Evolutionary conservation across 1,140 invertebrate genomes (phyloP), one percentile per base, ranked within the genome.

Genomic region (Heliconius hermathena): DNA sequence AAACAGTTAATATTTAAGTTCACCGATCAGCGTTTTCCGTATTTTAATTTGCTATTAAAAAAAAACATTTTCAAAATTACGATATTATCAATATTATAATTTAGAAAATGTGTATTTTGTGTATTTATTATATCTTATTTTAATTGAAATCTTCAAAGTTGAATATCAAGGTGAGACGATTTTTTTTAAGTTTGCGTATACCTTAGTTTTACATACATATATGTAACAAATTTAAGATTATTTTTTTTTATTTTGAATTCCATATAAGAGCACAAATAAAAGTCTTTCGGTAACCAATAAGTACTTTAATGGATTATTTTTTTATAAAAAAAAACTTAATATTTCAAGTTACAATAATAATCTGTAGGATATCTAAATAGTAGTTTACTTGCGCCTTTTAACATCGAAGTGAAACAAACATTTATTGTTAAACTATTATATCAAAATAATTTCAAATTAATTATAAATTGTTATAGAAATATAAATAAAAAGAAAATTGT

Each of bases 201-300:
- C 16, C 13, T 46, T 36, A 6, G 33, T 36, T 6, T 8, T 46
- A 13, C 41, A 13, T 46, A 46, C 13, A 11, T 41, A 46, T 46
- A 46, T 13, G 11, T 11, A 52, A 52, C 16, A 52, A 6, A 18
- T 52, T 18, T 52, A 20, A 18, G 6, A 18, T 52, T 18, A 52
- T 52, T 16, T 4, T 46, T 46, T 4, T 11, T 46, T 46, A 46
- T 46, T 11, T 16, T 46, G 13, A 46, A 13, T 46, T 46, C 3
- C 13, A 46, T 46, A 46, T 8, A 60, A 33, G 16, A 0, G 13
- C 26, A 36, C 4, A 71, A 83, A 83, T 76, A 38, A 84, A 81
- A 75, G 72, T n/a, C 16, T 6, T 26, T 72, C 73, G 78, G 83
- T 84, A 84, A 84, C 81, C 83, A 84, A 82, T 80, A 82, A 81